Conservation (phyloP, 2,797 vertebrate species). For the Antrozous pallidus region DNA sequence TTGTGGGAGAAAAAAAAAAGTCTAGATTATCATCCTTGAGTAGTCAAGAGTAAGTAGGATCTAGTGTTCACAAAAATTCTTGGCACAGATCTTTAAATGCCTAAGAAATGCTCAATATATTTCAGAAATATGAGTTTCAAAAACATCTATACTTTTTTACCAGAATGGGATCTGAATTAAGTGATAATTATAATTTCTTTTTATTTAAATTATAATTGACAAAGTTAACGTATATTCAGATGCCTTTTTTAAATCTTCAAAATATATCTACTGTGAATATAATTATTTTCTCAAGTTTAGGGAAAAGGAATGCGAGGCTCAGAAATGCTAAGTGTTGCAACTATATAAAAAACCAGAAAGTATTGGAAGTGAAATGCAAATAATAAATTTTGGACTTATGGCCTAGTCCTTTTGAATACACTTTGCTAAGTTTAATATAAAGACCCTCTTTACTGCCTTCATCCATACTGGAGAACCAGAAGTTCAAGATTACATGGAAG, state of each 20-base stretch:
- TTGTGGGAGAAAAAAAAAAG: neutral
- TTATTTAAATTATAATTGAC: neutral
- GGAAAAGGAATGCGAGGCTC: neutral
- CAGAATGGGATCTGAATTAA: neutral
- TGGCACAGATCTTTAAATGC: neutral
- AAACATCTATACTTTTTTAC: neutral
- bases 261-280: neutral
- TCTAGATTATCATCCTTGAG: neutral
- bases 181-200: neutral
- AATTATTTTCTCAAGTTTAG: neutral
- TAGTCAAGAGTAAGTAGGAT: too few species aligned
- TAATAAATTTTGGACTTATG: neutral
- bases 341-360: neutral
- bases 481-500: neutral
- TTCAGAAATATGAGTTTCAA: neutral
- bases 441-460: neutral
- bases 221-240: neutral
- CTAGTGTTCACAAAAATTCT: neutral
- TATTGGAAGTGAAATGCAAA: neutral
- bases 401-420: neutral
- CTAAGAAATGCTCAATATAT: neutral
- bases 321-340: neutral
- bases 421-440: neutral
- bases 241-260: neutral
- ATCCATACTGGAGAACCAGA: neutral